A percentile compares a stretch with the other conserved stretches of the same genome.
Conservation (phyloP, 2,888 invertebrate genomes). For the Anoplius nigerrimus region DNA sequence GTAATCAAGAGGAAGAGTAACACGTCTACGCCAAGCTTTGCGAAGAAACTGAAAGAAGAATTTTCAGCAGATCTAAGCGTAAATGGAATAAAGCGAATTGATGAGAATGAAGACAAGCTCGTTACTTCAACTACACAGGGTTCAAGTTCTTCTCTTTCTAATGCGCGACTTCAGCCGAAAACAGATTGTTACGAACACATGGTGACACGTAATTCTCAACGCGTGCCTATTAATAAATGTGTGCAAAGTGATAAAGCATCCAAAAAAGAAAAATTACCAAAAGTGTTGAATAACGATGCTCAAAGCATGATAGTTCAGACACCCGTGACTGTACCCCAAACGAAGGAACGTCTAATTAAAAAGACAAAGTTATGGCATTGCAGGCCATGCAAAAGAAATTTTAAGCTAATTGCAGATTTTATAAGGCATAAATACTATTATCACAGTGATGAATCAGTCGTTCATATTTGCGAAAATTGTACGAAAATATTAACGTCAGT, state of each 20-base stretch:
- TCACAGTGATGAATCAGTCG: conserved; percentile 53
- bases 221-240: neutral
- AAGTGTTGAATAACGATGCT: neutral
- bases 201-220: conserved; percentile 34
- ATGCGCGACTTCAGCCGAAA: conserved; percentile 28
- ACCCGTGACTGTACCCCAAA: neutral
- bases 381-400: conserved; percentile 41
- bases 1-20: neutral
- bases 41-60: neutral
- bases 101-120: neutral
- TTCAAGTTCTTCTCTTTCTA: conserved; percentile 29
- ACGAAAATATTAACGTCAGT: conserved; percentile 51
- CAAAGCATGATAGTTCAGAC: too few species aligned
- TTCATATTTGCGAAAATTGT: conserved; percentile 59
- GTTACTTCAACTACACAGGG: neutral
- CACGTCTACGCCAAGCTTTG: neutral
- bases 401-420: conserved; percentile 44
- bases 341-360: neutral
- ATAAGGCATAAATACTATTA: conserved; percentile 48
- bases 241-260: neutral
- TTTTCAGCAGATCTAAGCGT: neutral
- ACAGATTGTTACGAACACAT: conserved; percentile 35
- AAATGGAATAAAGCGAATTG: neutral
- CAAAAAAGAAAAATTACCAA: neutral
- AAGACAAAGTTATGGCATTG: conserved; percentile 42